Evolutionary conservation across 2,113 vertebrate genomes (phyloP).

Genomic region (Apodemus sylvaticus): DNA sequence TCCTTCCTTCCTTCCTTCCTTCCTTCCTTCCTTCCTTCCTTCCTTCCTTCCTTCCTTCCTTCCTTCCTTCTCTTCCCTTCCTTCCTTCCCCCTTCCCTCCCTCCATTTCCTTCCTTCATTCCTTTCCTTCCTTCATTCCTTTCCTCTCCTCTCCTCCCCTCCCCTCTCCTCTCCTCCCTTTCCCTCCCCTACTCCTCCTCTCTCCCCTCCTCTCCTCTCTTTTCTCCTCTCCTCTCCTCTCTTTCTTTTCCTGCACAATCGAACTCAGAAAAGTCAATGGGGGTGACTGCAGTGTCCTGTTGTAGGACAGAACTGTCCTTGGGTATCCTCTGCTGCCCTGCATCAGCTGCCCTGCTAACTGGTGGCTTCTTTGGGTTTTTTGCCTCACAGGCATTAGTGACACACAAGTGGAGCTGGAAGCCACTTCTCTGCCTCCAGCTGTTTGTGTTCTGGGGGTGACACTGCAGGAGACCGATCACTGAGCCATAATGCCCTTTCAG

Average conservation of each 20-base stretch:
- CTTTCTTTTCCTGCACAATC: not conserved
- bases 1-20: not conserved
- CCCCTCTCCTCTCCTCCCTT: rapidly evolving
- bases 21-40: too few relatives aligned
- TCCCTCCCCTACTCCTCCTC: rapidly evolving
- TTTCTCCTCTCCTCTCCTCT: too few relatives aligned
- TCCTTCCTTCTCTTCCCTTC: not conserved
- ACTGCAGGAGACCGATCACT: not conserved
- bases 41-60: not conserved
- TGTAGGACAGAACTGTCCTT: not conserved
- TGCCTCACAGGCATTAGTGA: not conserved
- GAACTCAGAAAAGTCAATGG: not conserved
- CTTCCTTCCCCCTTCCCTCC: not conserved
- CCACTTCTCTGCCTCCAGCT: not conserved
- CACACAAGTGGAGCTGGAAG: not conserved
- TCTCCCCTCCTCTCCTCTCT: not conserved
- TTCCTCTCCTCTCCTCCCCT: rapidly evolving
- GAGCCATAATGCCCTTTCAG: not conserved
- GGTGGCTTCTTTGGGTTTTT: not conserved
- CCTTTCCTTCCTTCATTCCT: too few relatives aligned
- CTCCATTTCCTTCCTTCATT: too few relatives aligned
- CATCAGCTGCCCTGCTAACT: not conserved
- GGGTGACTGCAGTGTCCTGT: not conserved
- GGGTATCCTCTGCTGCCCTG: not conserved
- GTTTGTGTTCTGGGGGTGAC: not conserved